A percentile compares a stretch with the other conserved stretches of the same genome.
These are phyloP conservation scores for Chelonus formosanus DNA, from an alignment of 2,888 invertebrate genomes.

Conservation along the genomic window DNA sequence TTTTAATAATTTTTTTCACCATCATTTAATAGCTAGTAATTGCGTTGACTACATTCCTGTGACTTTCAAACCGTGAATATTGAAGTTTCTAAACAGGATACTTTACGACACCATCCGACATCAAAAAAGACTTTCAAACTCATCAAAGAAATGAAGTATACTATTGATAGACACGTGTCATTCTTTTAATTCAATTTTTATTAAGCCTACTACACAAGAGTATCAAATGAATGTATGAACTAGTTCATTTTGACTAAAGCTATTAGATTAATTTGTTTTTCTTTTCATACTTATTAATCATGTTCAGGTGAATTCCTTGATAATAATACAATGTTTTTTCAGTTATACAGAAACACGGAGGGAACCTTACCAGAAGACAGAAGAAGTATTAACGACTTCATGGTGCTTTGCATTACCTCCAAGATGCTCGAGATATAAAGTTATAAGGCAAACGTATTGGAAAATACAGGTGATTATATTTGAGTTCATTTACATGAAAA, in stretches of 20 bases:
- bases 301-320: conserved; percentile 4
- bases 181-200: too few relatives aligned
- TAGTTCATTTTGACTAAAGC: too few relatives aligned
- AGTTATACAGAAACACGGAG: conserved; percentile 75
- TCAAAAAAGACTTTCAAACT: not conserved
- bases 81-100: conserved; percentile 27
- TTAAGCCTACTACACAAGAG: too few relatives aligned
- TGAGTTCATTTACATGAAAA: too few relatives aligned
- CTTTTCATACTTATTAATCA: conserved; percentile 20
- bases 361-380: conserved; percentile 73
- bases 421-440: conserved; percentile 78
- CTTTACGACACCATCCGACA: conserved; percentile 18
- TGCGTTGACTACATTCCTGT: conserved; percentile 15
- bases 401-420: conserved; percentile 85
- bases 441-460: conserved; percentile 75
- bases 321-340: conserved; percentile 49
- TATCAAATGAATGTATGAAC: too few relatives aligned
- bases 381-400: conserved; percentile 75
- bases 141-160: too few relatives aligned
- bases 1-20: not conserved
- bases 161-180: too few relatives aligned
- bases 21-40: conserved; percentile 1
- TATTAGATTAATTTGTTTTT: conserved; percentile 7
- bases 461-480: conserved; percentile 72
- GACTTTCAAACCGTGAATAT: conserved; percentile 20